These are phyloP conservation scores for Calonectris borealis DNA, from an alignment of 2,113 vertebrate genomes.

Conservation along the genomic window DNA sequence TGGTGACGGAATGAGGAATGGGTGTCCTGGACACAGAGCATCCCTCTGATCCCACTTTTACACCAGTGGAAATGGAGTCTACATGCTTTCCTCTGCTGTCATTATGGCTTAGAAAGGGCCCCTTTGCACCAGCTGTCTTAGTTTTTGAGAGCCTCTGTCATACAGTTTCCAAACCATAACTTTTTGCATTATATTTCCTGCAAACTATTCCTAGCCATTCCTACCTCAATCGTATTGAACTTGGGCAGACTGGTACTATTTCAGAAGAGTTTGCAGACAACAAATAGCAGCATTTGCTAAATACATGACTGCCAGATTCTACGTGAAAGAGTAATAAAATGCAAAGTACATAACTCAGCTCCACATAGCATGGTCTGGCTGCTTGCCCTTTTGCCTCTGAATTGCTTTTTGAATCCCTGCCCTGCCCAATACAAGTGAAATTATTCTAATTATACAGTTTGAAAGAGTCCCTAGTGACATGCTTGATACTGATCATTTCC, in stretches of 20 bases:
- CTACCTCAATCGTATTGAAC: background rate
- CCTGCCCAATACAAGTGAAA: slow-evolving; percentile 9
- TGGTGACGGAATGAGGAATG: rapidly evolving
- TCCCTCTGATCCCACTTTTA: background rate
- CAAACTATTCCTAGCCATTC: background rate
- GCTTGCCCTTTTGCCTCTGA: slow-evolving; percentile 16
- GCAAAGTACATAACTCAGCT: background rate
- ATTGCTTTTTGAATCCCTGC: slow-evolving; percentile 15
- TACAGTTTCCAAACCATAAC: background rate
- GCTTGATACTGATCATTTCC: slow-evolving; percentile 26
- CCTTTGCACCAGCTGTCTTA: background rate
- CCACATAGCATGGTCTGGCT: slow-evolving; percentile 2
- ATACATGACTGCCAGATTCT: background rate
- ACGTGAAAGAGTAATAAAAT: background rate
- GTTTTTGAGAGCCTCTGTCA: background rate
- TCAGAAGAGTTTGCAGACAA: background rate
- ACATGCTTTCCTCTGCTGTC: background rate
- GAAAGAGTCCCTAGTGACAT: slow-evolving; percentile 2
- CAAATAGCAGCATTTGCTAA: background rate
- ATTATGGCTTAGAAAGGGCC: background rate
- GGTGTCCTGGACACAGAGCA: background rate
- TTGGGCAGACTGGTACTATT: background rate
- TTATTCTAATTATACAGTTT: slow-evolving; percentile 14
- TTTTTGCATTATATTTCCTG: background rate
- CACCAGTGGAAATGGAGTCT: background rate